Conservation (phyloP, 1,140 invertebrate genomes). For the Aphelenchoides fujianensis region DNA sequence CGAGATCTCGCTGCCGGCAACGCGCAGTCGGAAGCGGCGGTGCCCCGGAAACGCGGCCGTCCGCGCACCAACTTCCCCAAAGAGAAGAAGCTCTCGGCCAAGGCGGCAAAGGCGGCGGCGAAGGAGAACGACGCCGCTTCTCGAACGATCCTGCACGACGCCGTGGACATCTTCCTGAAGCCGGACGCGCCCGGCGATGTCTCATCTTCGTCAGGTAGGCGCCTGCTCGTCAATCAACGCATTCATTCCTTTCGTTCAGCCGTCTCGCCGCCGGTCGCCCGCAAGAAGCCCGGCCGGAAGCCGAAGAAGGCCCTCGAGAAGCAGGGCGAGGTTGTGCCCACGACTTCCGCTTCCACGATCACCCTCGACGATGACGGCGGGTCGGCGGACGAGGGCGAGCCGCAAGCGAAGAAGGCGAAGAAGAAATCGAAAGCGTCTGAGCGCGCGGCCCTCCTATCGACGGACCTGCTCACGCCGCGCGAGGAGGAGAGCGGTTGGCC, state of each 20-base stretch:
- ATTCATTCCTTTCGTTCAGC: too few relatives aligned
- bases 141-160: slow-evolving; percentile 12
- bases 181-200: not conserved
- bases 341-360: not conserved
- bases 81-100: not conserved
- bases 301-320: not conserved
- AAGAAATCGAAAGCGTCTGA: too few relatives aligned
- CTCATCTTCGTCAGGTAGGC: not conserved
- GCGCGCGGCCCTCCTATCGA: too few relatives aligned
- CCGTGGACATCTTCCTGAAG: slow-evolving; percentile 6
- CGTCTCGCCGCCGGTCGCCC: not conserved
- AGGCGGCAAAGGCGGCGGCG: not conserved
- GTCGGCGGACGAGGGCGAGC: not conserved
- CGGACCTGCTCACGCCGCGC: too few relatives aligned
- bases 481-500: too few relatives aligned
- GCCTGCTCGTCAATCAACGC: not conserved
- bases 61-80: not conserved
- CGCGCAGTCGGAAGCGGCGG: too few relatives aligned
- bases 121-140: not conserved
- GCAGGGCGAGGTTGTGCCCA: not conserved
- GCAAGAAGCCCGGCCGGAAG: not conserved
- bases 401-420: not conserved
- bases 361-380: not conserved
- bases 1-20: too few relatives aligned
- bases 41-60: not conserved